Evolutionary conservation across 2,888 invertebrate genomes (phyloP), one percentile per base, ranked within the genome.

Genomic region (Dascillus cervinus): DNA sequence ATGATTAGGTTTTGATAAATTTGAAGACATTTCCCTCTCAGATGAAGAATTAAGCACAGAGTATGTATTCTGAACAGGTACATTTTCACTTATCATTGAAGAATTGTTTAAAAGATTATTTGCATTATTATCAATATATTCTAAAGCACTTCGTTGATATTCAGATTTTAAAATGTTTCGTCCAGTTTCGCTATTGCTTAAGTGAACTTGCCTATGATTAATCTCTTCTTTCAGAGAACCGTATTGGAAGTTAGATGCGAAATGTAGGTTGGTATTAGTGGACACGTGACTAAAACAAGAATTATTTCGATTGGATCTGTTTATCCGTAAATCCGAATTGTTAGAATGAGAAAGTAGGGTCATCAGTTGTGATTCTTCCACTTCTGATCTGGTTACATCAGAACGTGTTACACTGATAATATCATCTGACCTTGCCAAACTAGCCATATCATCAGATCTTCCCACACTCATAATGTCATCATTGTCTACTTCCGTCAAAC

Each of bases 401-500:
- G 45, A 45, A 4, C 44, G 46, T 6, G 45, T 47, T 5, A 42
- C 42, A 17, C 28, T 43, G 1, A 79, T 80, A 46, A 81, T 79
- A 43, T 83, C 84, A 58, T 89, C 88, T 0, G 87, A 87, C 39
- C 84, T 73, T 6, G 79, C 78, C 11, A 80, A 77, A 34, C 79
- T 80, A 41, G 56, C 56, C 1, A 61, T 58, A 36, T 63, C 63
- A 33, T 63, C 64, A 1, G 62, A 62, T 58, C 75, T 68, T 3
- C 77, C 75, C 9, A 79, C 76, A 50, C 77, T 78, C 1, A 71
- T 73, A 2, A 73, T 69, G 48, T 79, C 79, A 49, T 79, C 79
- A 11, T 75, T 78, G 50, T 82, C 82, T 6, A 62, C 83, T 70
- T 95, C 94, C 0, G 87, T 87, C 50, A 92, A 73, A 34, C 94